Evolutionary conservation across 2,888 invertebrate species (phyloP), one percentile per base, ranked within the genome.

Genomic region (Tridacna gigas): DNA sequence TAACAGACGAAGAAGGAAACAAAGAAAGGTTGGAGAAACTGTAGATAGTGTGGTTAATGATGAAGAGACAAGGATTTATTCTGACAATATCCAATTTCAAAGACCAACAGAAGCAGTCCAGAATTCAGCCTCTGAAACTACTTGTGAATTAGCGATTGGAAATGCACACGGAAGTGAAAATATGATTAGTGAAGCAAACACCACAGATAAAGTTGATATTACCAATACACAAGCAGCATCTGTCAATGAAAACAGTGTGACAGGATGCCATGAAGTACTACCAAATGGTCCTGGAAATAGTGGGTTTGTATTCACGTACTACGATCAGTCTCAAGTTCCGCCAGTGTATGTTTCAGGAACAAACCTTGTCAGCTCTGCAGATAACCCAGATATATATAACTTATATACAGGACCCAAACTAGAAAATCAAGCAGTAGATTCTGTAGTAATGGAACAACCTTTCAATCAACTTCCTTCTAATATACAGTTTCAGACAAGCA

Each of bases 1-100:
- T 11, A 89, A 90, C 75, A 84, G 91, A 85, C 90, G 88, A 63
- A 89, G 89, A 56, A 80, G 90, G 60, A 77, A 89, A n/a, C 63
- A 22, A n/a, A 80, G 73, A n/a, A 75, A 74, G 51, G 78, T 79
- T 22, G 80, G 82, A 37, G 51, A 80, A 73, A 69, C 76, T 0
- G 56, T 66, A 45, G 61, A 78, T n/a, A 78, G 66, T 25, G 51
- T 74, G 0, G 74, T 63, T 13, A 22, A 74, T 26, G 63, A 61
- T 47, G 75, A 63, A 47, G 65, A 47, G 12, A 63, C 75, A 22
- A 45, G 25, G 25, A 47, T 45, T 69, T 71, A 71, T 47, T 71
- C 71, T 11, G 67, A 67, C 1, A 18, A 11, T 15, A 66, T 12
- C 12, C 56, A 15, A 56, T 1, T 56, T 20, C 56, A 56, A 20